Conservation (phyloP, 2,113 vertebrate genomes). For the Melanocharis versteri region DNA sequence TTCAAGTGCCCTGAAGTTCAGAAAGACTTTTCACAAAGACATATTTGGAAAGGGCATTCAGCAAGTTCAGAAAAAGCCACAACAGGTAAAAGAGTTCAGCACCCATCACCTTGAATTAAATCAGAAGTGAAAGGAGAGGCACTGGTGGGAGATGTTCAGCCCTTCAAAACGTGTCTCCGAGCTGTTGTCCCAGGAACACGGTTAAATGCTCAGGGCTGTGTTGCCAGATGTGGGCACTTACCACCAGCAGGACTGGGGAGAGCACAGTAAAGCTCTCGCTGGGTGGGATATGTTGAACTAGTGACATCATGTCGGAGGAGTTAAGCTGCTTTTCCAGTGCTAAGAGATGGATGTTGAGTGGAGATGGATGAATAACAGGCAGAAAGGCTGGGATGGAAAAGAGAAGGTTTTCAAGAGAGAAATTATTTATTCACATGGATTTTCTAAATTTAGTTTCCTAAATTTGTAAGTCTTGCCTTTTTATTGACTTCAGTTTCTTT, state of each 20-base stretch:
- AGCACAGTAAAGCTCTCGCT: accelerated
- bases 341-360: neutral
- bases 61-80: neutral
- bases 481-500: neutral
- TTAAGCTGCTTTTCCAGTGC: neutral
- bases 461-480: neutral
- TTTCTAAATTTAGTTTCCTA: neutral
- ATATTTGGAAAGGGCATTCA: neutral
- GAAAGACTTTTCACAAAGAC: neutral
- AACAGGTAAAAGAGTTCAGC: neutral
- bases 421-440: neutral
- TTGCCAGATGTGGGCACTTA: neutral
- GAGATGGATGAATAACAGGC: neutral
- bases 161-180: neutral
- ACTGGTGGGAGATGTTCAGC: neutral
- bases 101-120: slow-evolving; percentile 16
- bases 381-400: neutral
- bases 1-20: slow-evolving; percentile 23
- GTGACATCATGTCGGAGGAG: neutral
- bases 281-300: neutral
- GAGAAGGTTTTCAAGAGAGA: neutral
- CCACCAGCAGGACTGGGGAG: neutral
- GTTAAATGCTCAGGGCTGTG: neutral
- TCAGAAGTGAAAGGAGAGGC: neutral
- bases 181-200: neutral